These are phyloP conservation scores for Epirrhoe tristata DNA, from an alignment of 2,888 invertebrate genomes.

Conservation along the genomic window DNA sequence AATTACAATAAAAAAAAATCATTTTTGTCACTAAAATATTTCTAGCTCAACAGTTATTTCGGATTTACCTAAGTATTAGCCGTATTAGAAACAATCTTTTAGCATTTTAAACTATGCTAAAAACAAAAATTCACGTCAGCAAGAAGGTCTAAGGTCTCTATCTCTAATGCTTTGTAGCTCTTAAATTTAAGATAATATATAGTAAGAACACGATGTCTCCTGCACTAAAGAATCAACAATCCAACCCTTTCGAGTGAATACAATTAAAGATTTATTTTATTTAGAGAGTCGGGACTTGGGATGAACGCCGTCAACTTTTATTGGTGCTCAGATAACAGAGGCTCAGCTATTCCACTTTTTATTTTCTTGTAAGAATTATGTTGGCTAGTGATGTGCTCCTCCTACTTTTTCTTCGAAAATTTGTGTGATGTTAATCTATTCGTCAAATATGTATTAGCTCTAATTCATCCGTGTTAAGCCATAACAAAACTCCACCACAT, in stretches of 20 bases:
- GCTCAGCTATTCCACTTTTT: conserved; percentile 50
- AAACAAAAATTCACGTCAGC: too few relatives aligned
- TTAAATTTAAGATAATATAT: too few relatives aligned
- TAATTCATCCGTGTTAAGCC: too few relatives aligned
- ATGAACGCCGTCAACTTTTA: conserved; percentile 69
- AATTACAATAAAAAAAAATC: background rate
- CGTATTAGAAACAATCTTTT: too few relatives aligned
- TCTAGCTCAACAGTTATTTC: background rate
- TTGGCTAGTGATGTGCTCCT: conserved; percentile 14
- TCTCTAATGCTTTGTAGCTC: too few relatives aligned
- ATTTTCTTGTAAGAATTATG: conserved; percentile 47
- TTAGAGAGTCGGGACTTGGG: conserved; percentile 49
- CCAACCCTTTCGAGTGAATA: conserved; percentile 60
- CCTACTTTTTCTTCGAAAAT: too few relatives aligned
- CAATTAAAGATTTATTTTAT: conserved; percentile 62
- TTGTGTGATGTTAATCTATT: too few relatives aligned
- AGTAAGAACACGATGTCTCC: conserved; percentile 15
- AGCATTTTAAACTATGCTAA: too few relatives aligned
- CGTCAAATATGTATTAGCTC: too few relatives aligned
- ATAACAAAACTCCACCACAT: too few relatives aligned
- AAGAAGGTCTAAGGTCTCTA: too few relatives aligned
- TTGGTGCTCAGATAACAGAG: conserved; percentile 61
- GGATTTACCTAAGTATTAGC: too few relatives aligned
- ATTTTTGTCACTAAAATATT: conserved; percentile 6
- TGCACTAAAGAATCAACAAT: conserved; percentile 41